Base-by-base conservation (phyloP, 2,888 invertebrate species). In the Meliscaeva auricollis region DNA sequence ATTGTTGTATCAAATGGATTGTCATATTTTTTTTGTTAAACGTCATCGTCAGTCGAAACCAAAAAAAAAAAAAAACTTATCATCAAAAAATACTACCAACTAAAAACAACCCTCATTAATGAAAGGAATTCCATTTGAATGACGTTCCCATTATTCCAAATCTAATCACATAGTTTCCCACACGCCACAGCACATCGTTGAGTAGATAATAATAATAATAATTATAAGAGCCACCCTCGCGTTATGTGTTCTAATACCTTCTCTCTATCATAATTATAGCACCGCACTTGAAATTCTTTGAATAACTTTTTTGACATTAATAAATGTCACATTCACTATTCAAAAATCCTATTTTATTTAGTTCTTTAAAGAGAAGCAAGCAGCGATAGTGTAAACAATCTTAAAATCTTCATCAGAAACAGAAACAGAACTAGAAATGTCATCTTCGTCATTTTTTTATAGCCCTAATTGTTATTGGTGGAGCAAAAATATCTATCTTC, bases 101-200 rank as follows among this genome's bases (percentile, higher is more conserved):
- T n/a, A n/a, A n/a, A 26, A 26, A 26, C 48, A 48, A 74, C 78
- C 68, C 83, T 56, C 74, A 74, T 69, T 11, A 17, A 15, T 30
- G 7, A 3, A 15, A 20, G 8, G 50, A 52, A 68, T 35, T 38
- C 8, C 52, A 52, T 50, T 20, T 46, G 46, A 62, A 54, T 26
- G 26, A 68, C 69, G 50, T 20, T 69, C 56, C 64, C 70, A 80
- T 80, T 79, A 75, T 75, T 77, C 30, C 56, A 64, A 80, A 75
- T 85, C 76, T 76, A 85, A 85, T 85, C 84, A 70, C 66, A 54
- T 62, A 66, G 80, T 72, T 85, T 85, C 84, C 84, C 84, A 85
- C 84, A 84, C 84, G n/a, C n/a, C n/a, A n/a, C n/a, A n/a, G n/a
- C 80, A 77, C 72, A 58, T 60, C n/a, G n/a, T n/a, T n/a, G n/a